Conservation (phyloP, 2,888 invertebrate species). For the Chaitophorus viminalis region DNA sequence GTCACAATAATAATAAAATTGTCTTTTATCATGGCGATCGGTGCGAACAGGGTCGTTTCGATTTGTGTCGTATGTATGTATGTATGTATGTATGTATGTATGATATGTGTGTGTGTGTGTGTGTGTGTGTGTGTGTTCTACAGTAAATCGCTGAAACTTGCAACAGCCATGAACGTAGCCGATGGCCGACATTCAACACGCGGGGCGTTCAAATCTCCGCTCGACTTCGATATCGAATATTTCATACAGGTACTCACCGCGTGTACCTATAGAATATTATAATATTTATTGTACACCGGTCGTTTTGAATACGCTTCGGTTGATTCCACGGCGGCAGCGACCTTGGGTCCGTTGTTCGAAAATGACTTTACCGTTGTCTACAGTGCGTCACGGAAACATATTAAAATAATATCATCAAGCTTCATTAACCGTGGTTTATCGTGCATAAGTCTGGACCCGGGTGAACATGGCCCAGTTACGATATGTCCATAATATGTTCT, state of each 20-base stretch:
- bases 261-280: too few species aligned
- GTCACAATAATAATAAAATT: too few species aligned
- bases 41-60: not conserved
- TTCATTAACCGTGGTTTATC: not conserved
- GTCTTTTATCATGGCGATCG: too few species aligned
- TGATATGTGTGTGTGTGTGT: too few species aligned
- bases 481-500: not conserved
- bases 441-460: not conserved
- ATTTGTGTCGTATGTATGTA: not conserved
- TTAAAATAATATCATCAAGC: too few species aligned
- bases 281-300: not conserved
- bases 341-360: not conserved
- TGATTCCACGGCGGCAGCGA: not conserved
- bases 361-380: slow-evolving; percentile 46
- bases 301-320: not conserved
- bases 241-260: not conserved
- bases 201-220: slow-evolving; percentile 32
- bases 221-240: not conserved
- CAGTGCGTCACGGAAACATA: slow-evolving; percentile 11
- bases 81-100: too few species aligned
- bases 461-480: slow-evolving; percentile 46
- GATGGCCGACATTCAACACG: not conserved
- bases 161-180: not conserved
- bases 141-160: too few species aligned
- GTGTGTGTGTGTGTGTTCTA: too few species aligned